Conservation (phyloP, 2,797 vertebrate genomes). For the Emydoidea blandingii region DNA sequence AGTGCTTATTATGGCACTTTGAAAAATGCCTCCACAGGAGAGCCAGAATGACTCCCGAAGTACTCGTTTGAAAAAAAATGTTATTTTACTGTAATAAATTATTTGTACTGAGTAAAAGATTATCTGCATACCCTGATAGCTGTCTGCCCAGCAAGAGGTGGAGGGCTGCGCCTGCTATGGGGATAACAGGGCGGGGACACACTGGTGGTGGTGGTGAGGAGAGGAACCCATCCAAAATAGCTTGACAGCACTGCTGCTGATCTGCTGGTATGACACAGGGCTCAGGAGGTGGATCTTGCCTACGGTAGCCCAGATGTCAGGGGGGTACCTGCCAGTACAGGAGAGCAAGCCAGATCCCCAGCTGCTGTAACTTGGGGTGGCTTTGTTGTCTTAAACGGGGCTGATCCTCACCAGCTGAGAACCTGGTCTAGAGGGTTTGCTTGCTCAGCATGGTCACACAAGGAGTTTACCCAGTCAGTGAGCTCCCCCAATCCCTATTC, state of each 20-base stretch:
- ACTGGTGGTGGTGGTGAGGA: not conserved
- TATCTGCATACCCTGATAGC: conserved; percentile 58
- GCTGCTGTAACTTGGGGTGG: not conserved
- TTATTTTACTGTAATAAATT: conserved; percentile 78
- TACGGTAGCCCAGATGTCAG: not conserved
- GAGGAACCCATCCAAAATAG: not conserved
- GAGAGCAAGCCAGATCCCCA: not conserved
- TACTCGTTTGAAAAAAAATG: conserved; percentile 70
- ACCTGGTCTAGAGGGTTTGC: not conserved
- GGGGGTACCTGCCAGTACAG: not conserved
- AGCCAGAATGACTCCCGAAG: conserved; percentile 78
- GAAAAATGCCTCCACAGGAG: conserved; percentile 75
- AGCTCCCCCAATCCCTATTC: not conserved
- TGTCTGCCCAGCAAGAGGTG: conserved; percentile 19
- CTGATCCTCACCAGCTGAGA: not conserved
- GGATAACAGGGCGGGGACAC: not conserved
- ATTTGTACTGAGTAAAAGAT: conserved; percentile 75
- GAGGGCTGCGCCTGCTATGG: not conserved
- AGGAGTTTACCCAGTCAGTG: not conserved
- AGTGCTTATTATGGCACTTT: conserved; percentile 81
- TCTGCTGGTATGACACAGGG: not conserved
- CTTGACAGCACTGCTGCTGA: not conserved
- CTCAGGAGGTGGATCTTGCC: not conserved
- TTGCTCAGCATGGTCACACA: not conserved
- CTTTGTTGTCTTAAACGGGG: not conserved